phyloP scores from a whole-genome alignment of 2,113 vertebrate genomes.

The Vimba vimba region DNA sequence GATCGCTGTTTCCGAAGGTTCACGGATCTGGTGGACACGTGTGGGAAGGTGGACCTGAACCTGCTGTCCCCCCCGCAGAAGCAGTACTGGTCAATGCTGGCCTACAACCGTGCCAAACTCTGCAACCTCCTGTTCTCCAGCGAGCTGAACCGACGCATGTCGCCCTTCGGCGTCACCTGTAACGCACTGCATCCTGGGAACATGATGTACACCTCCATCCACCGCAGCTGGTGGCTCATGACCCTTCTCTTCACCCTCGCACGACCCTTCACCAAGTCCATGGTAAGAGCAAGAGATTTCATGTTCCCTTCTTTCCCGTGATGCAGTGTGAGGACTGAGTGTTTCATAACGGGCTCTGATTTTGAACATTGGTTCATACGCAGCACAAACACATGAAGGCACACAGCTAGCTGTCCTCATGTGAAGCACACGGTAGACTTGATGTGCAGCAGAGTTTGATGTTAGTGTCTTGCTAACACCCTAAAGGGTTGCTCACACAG shows the following conservation, averaged over 20 bases:
- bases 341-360: neutral
- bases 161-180: constrained; percentile 84
- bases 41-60: constrained; percentile 85
- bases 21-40: constrained; percentile 86
- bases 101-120: constrained; percentile 96
- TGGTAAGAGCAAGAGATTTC: constrained; percentile 80
- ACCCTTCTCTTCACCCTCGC: constrained; percentile 90
- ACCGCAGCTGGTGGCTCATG: constrained; percentile 93
- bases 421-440: neutral
- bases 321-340: neutral
- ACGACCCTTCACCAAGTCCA: constrained; percentile 95
- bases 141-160: constrained; percentile 90
- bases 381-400: neutral
- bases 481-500: neutral
- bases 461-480: neutral
- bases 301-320: neutral
- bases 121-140: constrained; percentile 94
- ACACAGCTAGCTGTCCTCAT: neutral
- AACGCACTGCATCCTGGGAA: constrained; percentile 95
- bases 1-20: constrained; percentile 78
- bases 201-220: constrained; percentile 92
- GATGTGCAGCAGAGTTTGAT: neutral
- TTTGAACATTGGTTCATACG: neutral
- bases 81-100: constrained; percentile 95
- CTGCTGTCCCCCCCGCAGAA: constrained; percentile 86